Evolutionary conservation across 1,140 invertebrate species (phyloP).

Genomic region (Brachionus paranguensis): DNA sequence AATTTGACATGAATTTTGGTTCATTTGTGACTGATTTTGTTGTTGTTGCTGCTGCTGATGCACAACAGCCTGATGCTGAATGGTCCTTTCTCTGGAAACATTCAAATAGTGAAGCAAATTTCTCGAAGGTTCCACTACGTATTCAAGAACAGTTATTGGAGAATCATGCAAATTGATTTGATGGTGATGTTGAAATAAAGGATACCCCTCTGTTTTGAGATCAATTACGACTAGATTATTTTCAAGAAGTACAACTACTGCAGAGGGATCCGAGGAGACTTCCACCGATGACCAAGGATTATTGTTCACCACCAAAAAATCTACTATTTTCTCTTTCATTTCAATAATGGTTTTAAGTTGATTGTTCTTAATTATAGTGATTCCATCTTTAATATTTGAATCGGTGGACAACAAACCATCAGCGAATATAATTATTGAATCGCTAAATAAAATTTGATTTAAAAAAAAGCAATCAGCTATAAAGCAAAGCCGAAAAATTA

Average conservation of each 20-base stretch:
- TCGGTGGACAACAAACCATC: neutral
- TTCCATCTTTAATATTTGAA: constrained; percentile 14
- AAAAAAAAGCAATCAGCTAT: too few relatives aligned
- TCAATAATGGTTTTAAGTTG: constrained; percentile 72
- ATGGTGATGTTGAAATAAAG: constrained; percentile 97
- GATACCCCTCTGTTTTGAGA: constrained; percentile 83
- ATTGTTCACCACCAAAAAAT: constrained; percentile 90
- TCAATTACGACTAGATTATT: constrained; percentile 97
- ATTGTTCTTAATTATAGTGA: constrained; percentile 30
- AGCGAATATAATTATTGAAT: constrained; percentile 4
- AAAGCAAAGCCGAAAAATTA: neutral
- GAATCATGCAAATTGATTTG: constrained; percentile 98
- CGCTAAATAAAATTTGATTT: neutral
- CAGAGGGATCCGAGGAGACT: constrained; percentile 75
- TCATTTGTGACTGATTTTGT: neutral
- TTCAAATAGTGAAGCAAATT: constrained; percentile 8
- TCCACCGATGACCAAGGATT: constrained; percentile 78
- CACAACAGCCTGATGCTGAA: neutral
- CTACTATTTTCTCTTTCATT: constrained; percentile 96
- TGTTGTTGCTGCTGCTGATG: neutral
- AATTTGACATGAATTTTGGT: neutral
- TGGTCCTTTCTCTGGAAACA: neutral
- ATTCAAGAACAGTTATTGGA: constrained; percentile 66
- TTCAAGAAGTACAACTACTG: constrained; percentile 89
- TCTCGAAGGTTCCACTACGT: neutral